A percentile compares a stretch with the other conserved stretches of the same genome.
Conservation (phyloP, 1,140 invertebrate species). For the Caenorhabditis inopinata region DNA sequence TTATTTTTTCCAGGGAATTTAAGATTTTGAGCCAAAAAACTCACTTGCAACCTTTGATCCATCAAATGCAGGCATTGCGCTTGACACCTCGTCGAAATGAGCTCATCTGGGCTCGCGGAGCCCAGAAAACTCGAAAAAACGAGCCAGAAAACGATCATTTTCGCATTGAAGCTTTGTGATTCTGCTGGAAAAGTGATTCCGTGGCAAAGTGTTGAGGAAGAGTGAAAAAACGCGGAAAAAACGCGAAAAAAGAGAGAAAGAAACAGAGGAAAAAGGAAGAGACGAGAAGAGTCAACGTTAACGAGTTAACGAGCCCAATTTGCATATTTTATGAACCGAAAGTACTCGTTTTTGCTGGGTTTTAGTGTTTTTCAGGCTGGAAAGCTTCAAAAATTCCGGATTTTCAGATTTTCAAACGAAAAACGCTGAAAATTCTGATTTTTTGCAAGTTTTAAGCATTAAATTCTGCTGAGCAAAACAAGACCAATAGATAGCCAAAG, state of each 20-base stretch:
- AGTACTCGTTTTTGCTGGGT: too few relatives aligned
- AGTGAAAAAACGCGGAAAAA: not conserved
- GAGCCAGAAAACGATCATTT: not conserved
- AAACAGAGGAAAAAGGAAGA: not conserved
- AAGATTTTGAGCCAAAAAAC: too few relatives aligned
- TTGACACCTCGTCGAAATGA: constrained; percentile 30
- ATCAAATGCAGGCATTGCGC: constrained; percentile 34
- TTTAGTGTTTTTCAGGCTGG: too few relatives aligned
- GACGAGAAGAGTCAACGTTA: not conserved
- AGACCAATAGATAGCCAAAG: too few relatives aligned
- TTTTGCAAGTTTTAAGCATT: too few relatives aligned
- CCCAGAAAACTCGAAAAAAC: not conserved
- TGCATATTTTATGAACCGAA: constrained; percentile 29
- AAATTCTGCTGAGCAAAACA: too few relatives aligned
- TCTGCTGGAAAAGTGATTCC: not conserved
- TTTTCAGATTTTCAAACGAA: too few relatives aligned
- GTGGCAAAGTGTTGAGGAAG: not conserved
- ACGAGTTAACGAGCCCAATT: constrained; percentile 26
- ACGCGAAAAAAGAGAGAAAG: not conserved
- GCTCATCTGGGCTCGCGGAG: not conserved
- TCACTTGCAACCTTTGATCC: constrained; percentile 35
- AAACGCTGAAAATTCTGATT: too few relatives aligned
- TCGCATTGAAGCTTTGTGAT: not conserved
- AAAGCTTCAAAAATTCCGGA: too few relatives aligned
- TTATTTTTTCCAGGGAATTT: too few relatives aligned